phyloP scores from a whole-genome alignment of 2,797 vertebrate genomes.

The Microctenopoma lineatum region DNA sequence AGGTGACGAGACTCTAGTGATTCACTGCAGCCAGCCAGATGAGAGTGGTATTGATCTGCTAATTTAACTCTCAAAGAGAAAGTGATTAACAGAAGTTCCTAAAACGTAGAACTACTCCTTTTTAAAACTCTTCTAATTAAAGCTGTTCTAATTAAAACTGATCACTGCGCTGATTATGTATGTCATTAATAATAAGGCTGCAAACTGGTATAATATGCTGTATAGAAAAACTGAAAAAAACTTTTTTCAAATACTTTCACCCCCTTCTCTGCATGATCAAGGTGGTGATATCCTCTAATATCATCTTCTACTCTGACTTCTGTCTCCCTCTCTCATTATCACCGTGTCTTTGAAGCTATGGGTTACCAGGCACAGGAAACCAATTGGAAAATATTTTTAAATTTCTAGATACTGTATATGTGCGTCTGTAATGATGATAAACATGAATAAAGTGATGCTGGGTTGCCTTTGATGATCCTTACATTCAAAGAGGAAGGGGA shows the following conservation, averaged over 20 bases:
- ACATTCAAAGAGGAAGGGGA: constrained; percentile 46
- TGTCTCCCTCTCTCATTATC: constrained; percentile 54
- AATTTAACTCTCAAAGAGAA: constrained; percentile 14
- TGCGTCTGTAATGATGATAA: constrained; percentile 57
- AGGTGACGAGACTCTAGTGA: constrained; percentile 14
- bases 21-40: constrained; percentile 3
- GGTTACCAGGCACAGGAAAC: constrained; percentile 32
- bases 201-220: not conserved
- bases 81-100: not conserved
- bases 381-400: constrained; percentile 30
- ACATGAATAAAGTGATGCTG: constrained; percentile 55
- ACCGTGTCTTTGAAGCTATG: constrained; percentile 44
- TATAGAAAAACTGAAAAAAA: constrained; percentile 9
- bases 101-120: constrained; percentile 9
- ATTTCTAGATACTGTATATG: constrained; percentile 26
- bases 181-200: not conserved
- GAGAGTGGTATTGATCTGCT: constrained; percentile 11
- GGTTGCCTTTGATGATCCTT: constrained; percentile 54
- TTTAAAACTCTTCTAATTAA: not conserved
- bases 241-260: constrained; percentile 15
- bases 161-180: not conserved
- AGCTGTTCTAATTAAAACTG: not conserved
- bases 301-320: constrained; percentile 14
- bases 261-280: constrained; percentile 29
- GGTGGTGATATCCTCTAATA: constrained; percentile 21